Conservation (phyloP, 1,140 invertebrate species). For the Cherax quadricarinatus region DNA sequence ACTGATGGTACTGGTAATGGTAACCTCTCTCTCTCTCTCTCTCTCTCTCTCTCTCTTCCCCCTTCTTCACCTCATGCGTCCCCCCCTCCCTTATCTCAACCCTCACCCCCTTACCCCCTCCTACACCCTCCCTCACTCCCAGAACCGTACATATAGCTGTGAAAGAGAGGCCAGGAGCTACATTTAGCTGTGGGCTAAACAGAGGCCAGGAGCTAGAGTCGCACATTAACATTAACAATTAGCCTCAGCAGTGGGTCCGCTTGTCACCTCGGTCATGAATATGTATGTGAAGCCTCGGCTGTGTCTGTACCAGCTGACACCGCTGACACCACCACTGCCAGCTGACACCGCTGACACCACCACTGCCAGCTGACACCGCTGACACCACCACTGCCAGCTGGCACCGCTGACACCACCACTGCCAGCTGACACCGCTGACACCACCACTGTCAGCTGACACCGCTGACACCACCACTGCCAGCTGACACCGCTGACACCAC, state of each 20-base stretch:
- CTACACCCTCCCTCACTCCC: background rate
- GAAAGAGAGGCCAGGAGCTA: no score
- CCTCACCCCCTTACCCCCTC: no score
- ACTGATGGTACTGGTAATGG: no score
- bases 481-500: no score
- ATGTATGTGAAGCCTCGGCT: background rate
- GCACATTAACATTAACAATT: constrained; percentile 8
- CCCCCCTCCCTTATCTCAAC: background rate
- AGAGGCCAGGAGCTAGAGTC: no score
- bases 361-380: background rate
- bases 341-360: no score
- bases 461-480: no score
- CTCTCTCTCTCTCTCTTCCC: background rate
- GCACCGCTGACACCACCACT: no score
- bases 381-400: background rate
- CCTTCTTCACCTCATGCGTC: background rate
- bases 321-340: background rate
- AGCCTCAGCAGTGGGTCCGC: background rate
- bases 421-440: no score
- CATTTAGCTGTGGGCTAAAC: no score
- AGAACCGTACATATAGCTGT: background rate
- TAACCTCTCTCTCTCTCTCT: no score
- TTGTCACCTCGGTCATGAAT: background rate
- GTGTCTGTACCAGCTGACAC: background rate
- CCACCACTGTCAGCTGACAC: background rate